Evolutionary conservation across 2,888 invertebrate genomes (phyloP).

Genomic region (Trilocha varians): DNA sequence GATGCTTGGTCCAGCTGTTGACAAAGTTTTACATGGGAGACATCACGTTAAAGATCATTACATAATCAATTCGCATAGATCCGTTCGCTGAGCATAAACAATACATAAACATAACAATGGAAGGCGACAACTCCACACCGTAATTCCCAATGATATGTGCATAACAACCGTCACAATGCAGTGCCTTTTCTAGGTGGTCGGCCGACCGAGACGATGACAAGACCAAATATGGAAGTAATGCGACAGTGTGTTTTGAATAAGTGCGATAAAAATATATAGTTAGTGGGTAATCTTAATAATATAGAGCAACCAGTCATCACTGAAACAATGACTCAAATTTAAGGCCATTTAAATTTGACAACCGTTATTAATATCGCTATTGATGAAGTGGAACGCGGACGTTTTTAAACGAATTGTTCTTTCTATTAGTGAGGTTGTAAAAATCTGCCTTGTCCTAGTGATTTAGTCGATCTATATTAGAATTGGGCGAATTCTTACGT

Average conservation of each 20-base stretch:
- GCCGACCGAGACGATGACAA: conserved; percentile 23
- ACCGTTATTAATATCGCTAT: not conserved
- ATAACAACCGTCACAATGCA: conserved; percentile 1
- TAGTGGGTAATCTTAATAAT: not conserved
- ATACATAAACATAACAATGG: not conserved
- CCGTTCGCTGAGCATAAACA: conserved; percentile 10
- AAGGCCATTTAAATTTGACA: not conserved
- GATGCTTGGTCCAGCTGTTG: conserved; percentile 89
- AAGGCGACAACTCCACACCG: not conserved
- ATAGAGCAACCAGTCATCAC: not conserved
- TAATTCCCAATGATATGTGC: not conserved
- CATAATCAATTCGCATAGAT: conserved; percentile 5
- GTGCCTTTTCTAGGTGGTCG: conserved; percentile 17
- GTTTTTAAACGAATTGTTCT: conserved; percentile 1
- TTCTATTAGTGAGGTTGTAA: not conserved
- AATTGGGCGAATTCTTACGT: conserved; percentile 75
- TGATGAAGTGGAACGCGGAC: not conserved
- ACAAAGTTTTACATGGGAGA: conserved; percentile 3
- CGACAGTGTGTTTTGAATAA: no score
- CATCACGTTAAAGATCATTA: conserved; percentile 2
- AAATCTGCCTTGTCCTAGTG: not conserved
- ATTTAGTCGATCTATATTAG: not conserved
- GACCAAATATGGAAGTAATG: not conserved
- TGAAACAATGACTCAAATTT: conserved; percentile 2
- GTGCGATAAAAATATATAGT: not conserved